Evolutionary conservation across 2,888 invertebrate species (phyloP), one percentile per base, ranked within the genome.

Genomic region (Encarsia formosa): DNA sequence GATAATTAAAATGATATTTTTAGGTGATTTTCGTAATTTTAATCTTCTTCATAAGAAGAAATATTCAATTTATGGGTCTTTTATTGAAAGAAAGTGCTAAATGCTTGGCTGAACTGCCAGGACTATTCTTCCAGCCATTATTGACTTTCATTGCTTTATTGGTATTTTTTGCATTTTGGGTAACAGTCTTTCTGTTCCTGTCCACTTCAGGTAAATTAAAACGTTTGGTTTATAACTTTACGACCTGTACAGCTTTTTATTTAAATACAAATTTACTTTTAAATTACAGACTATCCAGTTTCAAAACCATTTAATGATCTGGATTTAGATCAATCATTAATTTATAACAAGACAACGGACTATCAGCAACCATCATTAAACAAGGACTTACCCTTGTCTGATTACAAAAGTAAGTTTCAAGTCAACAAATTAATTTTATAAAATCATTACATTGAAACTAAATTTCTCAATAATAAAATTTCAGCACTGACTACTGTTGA

Each of bases 71-170:
- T 66, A 78, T 95, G 63, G 85, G 91, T 0, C 84, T 87, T 18
- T 76, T 96, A 53, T 95, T 96, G 71, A 86, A 86, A 68, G 94
- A 95, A 75, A 92, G 95, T 1, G 91, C 92, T 13, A 84, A 86
- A 65, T 95, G 93, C 68, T 80, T 96, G 63, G 82, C 85, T 50
- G 85, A 86, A 62, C 81, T 95, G 62, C 95, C 96, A 0, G 84
- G 86, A 4, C 78, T 96, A 39, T 84, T 94, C 66, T 77, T 92
- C 35, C 94, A 94, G 67, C 91, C 91, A 0, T 71, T 91, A 13
- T 74, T 91, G 66, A 95, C 95, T 1, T 91, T 93, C 71, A 63
- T 87, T 56, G 81, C 87, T 53, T 79, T 96, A 1, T 74, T 87
- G 19, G 66, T 84, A 44, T 93, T 95, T 73, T 85, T 93, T 62